Base-by-base conservation (phyloP, 2,888 invertebrate species). In the Stegophylla sp. region DNA sequence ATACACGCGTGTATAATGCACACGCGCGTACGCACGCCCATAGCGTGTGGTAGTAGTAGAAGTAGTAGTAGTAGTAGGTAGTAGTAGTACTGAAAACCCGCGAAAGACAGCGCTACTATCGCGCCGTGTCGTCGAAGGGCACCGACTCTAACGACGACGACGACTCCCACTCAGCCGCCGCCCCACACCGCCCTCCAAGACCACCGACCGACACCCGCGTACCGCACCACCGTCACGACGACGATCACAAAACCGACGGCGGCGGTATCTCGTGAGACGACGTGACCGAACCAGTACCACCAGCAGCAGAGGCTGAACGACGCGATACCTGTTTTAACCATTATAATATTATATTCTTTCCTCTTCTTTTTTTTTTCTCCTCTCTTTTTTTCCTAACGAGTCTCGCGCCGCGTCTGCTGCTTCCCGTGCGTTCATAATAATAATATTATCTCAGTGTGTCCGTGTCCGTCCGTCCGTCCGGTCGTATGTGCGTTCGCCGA, bases 21-120 rank as follows among this genome's bases (percentile, higher is more conserved):
- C n/a, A n/a, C 20, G 10, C 13, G 10, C 51, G 23, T 88, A 88
- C 73, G 88, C 88, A 86, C 88, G 86, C 86, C 86, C 76, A 83
- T 81, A 48, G 87, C 87, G 84, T 17, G 9, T 17, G 20, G n/a
- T n/a, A n/a, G n/a, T n/a, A n/a, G n/a, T n/a, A n/a, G n/a, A n/a
- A n/a, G n/a, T n/a, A n/a, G n/a, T n/a, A n/a, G 34, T 34, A 34
- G 34, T 34, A 34, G 34, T 34, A 34, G n/a, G 34, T 34, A 34
- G 34, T 34, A 23, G 86, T 88, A 84, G 87, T 89, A 82, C 4
- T 84, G 67, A 85, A 83, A 5, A 83, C 85, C 20, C 41, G 72
- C 34, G 34, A 84, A 56, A 82, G 84, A 53, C 84, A 85, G 34
- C 85, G 85, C 83, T 82, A 83, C 84, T 84, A 83, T 82, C 82